Evolutionary conservation across 2,888 invertebrate species (phyloP), one percentile per base, ranked within the genome.

Genomic region (Pyrocoelia pectoralis): DNA sequence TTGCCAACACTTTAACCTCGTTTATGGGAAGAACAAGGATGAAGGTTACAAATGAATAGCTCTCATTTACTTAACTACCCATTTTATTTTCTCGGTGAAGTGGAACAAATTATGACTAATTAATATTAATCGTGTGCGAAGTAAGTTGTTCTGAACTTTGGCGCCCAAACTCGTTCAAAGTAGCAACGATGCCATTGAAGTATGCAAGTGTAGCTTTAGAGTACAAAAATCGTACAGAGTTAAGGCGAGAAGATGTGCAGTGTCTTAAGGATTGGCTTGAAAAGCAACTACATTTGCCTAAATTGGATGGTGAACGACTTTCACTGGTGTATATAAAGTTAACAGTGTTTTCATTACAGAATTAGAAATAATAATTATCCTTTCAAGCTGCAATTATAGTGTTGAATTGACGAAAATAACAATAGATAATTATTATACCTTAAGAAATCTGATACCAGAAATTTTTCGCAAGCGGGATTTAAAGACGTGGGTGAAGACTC

Each of bases 201-300:
- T 51, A 38, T 8, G 15, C 43, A 2, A 29, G 41, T 0, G 76
- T 83, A 70, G 85, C 85, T 49, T 83, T 85, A 51, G 88, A 89
- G 71, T 85, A 88, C 74, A 83, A 84, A 64, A 88, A 84, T 72
- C 86, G 88, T 76, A 84, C 85, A 0, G 83, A 85, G 38, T 82
- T 91, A 50, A 85, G 84, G n/a, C 83, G 84, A 0, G 80, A 84
- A 14, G 91, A 91, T 72, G 83, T 91, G 40, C 76, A 81, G 52
- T 84, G 84, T 66, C 76, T 91, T 10, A 73, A 84, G 28, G 83
- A 85, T 14, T 91, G 91, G 91, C 79, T 86, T 29, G 74, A 83
- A 8, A 86, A 86, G 10, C 91, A 91, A 74, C 87, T 89, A 0
- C 89, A 91, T 76, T 78, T 91, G 57, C 85, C 88, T n/a, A n/a